Conservation (phyloP, 2,888 invertebrate genomes). For the Sarcophaga caerulescens region DNA sequence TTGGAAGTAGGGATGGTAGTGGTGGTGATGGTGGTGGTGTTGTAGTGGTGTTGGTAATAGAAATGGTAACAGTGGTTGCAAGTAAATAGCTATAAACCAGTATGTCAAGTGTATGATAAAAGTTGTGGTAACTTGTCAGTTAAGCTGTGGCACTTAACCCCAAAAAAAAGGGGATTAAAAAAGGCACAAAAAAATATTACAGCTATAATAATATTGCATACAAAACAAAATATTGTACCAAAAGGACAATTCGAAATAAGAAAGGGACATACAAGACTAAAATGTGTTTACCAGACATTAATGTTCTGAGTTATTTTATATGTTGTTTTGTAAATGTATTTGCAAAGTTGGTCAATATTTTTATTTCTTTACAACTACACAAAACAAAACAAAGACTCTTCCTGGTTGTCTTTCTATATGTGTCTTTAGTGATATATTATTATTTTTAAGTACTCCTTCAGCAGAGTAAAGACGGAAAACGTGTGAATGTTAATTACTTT, state of each 20-base stretch:
- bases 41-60: background rate
- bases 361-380: background rate
- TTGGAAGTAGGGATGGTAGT: constrained; percentile 17
- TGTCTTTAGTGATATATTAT: constrained; percentile 26
- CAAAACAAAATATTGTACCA: constrained; percentile 1
- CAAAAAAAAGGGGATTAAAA: no score
- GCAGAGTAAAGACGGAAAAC: background rate
- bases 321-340: constrained; percentile 23
- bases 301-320: constrained; percentile 20
- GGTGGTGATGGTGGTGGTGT: background rate
- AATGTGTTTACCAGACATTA: constrained; percentile 33
- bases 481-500: no score
- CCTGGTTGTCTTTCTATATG: constrained; percentile 6
- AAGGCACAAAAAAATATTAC: background rate
- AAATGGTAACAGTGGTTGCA: background rate
- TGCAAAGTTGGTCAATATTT: constrained; percentile 37
- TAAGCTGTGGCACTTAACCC: background rate
- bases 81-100: constrained; percentile 21
- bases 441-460: background rate
- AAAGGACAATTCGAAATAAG: constrained; percentile 9
- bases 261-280: background rate
- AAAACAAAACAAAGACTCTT: constrained; percentile 20
- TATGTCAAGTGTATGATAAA: constrained; percentile 60
- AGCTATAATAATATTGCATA: background rate
- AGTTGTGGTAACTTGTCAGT: constrained; percentile 56